Evolutionary conservation across 2,888 invertebrate genomes (phyloP).

Genomic region (Lasioglossum marginatum): DNA sequence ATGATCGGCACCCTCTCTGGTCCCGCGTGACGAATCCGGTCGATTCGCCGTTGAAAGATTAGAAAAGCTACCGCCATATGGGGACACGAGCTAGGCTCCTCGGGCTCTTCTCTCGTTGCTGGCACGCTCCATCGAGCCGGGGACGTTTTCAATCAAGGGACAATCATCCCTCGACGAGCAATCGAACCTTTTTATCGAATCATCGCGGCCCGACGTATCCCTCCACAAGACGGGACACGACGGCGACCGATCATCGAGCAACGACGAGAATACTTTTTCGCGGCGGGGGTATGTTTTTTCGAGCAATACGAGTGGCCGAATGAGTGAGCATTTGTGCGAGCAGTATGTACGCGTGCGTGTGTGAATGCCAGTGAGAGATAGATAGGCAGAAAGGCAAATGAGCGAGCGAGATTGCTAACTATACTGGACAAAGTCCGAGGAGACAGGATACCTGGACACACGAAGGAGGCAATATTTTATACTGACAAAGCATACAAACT

Average conservation of each 20-base stretch:
- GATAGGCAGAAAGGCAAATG: not conserved
- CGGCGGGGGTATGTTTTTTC: slow-evolving; percentile 44
- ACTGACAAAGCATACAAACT: slow-evolving; percentile 42
- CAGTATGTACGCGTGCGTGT: not conserved
- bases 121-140: slow-evolving; percentile 68
- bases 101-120: slow-evolving; percentile 22
- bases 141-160: slow-evolving; percentile 77
- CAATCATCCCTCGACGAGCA: slow-evolving; percentile 77
- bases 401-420: slow-evolving; percentile 21
- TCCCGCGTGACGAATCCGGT: slow-evolving; percentile 41
- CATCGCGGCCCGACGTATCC: slow-evolving; percentile 66
- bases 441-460: slow-evolving; percentile 37
- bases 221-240: slow-evolving; percentile 44
- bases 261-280: slow-evolving; percentile 55
- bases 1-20: slow-evolving; percentile 43
- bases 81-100: slow-evolving; percentile 33
- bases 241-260: slow-evolving; percentile 63
- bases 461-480: slow-evolving; percentile 58
- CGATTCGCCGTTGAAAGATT: slow-evolving; percentile 62
- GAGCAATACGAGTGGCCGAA: slow-evolving; percentile 46
- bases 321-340: slow-evolving; percentile 2
- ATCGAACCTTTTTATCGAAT: slow-evolving; percentile 75
- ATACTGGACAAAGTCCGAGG: slow-evolving; percentile 37
- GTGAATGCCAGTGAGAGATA: slow-evolving; percentile 1
- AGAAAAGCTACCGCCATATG: slow-evolving; percentile 65